Base-by-base conservation (phyloP, 2,888 invertebrate species). In the Agrotis clavis region DNA sequence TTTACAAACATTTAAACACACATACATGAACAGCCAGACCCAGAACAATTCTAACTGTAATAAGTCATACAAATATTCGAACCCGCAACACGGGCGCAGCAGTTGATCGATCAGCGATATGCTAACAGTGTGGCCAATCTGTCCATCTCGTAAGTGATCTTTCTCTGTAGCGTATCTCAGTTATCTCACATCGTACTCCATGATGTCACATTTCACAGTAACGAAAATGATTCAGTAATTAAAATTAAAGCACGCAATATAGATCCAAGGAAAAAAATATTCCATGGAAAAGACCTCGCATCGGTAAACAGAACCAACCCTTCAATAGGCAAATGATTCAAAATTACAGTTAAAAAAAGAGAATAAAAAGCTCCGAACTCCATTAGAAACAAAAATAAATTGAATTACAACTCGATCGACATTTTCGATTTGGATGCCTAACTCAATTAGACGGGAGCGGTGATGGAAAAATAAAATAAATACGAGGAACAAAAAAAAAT, bases 351-450 rank as follows among this genome's bases (percentile, higher is more conserved):
- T 89, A 87, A 91, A 94, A 93, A 92, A 92, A 88, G 83, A 83
- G 87, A 87, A 89, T 91, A 94, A 92, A 94, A 95, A 93, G 90
- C 92, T 88, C 92, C 92, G 89, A 93, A 95, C 94, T 95, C 95
- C 95, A 95, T 95, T 96, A 95, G 96, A 96, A 96, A 96, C 95
- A 96, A 96, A 96, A 96, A 96, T 95, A 96, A 96, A 96, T 96
- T 95, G 93, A 96, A 95, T 96, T 96, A 96, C 96, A 95, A 94
- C 93, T 91, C 95, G 93, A 96, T 96, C 96, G 96, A 96, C 94
- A 94, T 95, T 96, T 96, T 95, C 96, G 96, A 96, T 96, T 96
- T 93, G 93, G 90, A 93, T 92, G 93, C 95, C 96, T 96, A 96
- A 96, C 96, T 94, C 96, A 96, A 96, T 96, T 96, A 96, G 96